A percentile compares a stretch with the other conserved stretches of the same genome.
Evolutionary conservation across 2,113 vertebrate species (phyloP).

Genomic region (Lates calcarifer): DNA sequence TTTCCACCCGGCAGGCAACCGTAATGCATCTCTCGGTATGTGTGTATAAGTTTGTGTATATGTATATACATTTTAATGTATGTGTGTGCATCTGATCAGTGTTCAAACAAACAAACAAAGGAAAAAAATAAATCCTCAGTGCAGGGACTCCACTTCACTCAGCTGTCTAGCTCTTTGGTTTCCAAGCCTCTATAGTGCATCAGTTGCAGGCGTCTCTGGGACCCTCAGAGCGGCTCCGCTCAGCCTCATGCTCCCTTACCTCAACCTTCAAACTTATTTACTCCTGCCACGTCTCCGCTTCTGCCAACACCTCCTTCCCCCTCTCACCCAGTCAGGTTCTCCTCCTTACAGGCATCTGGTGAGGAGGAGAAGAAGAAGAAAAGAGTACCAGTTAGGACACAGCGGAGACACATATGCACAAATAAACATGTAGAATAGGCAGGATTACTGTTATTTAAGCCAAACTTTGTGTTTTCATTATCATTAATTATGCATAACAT

Average conservation of each 20-base stretch:
- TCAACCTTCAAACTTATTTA: constrained; percentile 61
- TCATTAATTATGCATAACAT: neutral
- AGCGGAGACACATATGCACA: neutral
- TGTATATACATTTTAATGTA: constrained; percentile 26
- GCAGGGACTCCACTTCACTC: constrained; percentile 65
- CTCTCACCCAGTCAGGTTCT: constrained; percentile 87
- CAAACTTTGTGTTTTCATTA: neutral
- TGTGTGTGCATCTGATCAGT: constrained; percentile 52
- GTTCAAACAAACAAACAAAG: constrained; percentile 61
- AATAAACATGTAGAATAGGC: neutral
- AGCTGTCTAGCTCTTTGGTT: constrained; percentile 74
- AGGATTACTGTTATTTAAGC: neutral
- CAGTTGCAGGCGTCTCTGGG: constrained; percentile 54
- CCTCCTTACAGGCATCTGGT: constrained; percentile 91
- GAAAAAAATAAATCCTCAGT: constrained; percentile 57
- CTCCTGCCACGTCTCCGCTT: constrained; percentile 77
- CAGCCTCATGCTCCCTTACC: constrained; percentile 41
- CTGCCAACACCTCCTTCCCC: constrained; percentile 49
- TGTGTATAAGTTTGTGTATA: constrained; percentile 10
- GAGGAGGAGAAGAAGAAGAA: neutral
- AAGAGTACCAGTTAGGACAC: neutral
- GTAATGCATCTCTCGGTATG: constrained; percentile 8
- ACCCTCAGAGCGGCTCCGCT: constrained; percentile 66
- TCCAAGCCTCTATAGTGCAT: constrained; percentile 64
- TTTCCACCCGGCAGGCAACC: constrained; percentile 17